phyloP scores from a whole-genome alignment of 2,888 invertebrate species.

The Plagodis pulveraria region DNA sequence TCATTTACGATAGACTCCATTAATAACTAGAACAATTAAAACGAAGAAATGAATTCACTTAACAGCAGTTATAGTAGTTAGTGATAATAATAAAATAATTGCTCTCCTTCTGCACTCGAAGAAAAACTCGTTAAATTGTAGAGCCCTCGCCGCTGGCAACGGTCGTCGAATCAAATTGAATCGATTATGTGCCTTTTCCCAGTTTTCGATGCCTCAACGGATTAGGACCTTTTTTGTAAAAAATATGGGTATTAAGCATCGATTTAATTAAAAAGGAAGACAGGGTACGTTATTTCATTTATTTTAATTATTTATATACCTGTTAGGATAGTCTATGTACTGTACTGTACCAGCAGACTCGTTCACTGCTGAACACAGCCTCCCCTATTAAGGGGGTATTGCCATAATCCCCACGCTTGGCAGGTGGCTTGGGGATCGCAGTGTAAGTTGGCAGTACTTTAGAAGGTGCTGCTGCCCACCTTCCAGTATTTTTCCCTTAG shows the following conservation, averaged over 20 bases:
- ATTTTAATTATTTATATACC: too few relatives aligned
- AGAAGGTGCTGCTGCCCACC: too few relatives aligned
- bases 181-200: slow-evolving; percentile 32
- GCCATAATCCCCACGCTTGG: too few relatives aligned
- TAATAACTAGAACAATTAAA: slow-evolving; percentile 50
- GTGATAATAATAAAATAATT: slow-evolving; percentile 66
- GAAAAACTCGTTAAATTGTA: slow-evolving; percentile 76
- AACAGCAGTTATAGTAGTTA: slow-evolving; percentile 43
- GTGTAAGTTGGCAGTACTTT: too few relatives aligned
- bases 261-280: too few relatives aligned
- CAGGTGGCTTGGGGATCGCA: too few relatives aligned
- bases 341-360: too few relatives aligned
- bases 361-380: too few relatives aligned
- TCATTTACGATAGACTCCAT: not conserved
- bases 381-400: too few relatives aligned
- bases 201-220: slow-evolving; percentile 39
- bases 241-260: not conserved
- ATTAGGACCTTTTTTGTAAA: slow-evolving; percentile 2
- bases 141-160: slow-evolving; percentile 58
- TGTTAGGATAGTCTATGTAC: too few relatives aligned
- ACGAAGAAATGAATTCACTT: slow-evolving; percentile 52
- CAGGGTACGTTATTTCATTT: too few relatives aligned
- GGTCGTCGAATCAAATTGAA: slow-evolving; percentile 36
- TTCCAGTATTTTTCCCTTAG: too few relatives aligned
- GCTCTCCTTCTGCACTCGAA: slow-evolving; percentile 59